Base-by-base conservation (phyloP, 2,113 vertebrate species). In the Sigmodon hispidus region DNA sequence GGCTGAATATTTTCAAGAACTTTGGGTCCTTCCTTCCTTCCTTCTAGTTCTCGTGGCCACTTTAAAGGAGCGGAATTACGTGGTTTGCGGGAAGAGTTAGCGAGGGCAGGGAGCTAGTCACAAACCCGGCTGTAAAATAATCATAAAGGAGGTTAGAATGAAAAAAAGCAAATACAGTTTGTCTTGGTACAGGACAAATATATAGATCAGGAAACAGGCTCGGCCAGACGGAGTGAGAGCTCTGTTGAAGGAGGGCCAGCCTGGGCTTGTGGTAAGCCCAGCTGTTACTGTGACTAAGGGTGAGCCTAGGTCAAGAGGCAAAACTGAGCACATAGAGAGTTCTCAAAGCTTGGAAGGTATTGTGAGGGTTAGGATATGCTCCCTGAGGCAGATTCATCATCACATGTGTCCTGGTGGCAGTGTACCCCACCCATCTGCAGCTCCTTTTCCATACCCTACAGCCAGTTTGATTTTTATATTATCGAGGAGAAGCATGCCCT, bases 71-170 rank as follows among this genome's bases (percentile, higher is more conserved):
- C 17, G 17, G 50, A 86, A 15, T 4, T 16, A n/a, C 36, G 73
- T n/a, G 26, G 55, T 69, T 31, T 77, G 19, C 5, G 9, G 69
- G 15, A 26, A 8, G 7, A 10, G 3, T 31, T n/a, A 63, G 43
- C 26, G 59, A 65, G 21, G 52, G 0, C 24, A 61, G 36, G 29
- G 50, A 77, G 29, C 45, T 65, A 26, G 13, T 67, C 12, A 11
- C 5, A 13, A 24, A 15, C 7, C 16, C 36, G 1, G 43, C 0
- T 1, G 11, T 55, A 13, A 48, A 10, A 61, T 11, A 16, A 17
- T 31, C 22, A 21, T 77, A 65, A 45, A 31, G 1, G 16, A 43
- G 72, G 36, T 87, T 55, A 45, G 15, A 59, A 43, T 26, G 12
- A 31, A 24, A 8, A 36, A n/a, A 92, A 59, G 16, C 36, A 55